Percentiles rank a stretch among this genome's conserved stretches.
phyloP scores from a whole-genome alignment of 2,888 invertebrate genomes.

The Spatulosminthurus flaviceps region DNA sequence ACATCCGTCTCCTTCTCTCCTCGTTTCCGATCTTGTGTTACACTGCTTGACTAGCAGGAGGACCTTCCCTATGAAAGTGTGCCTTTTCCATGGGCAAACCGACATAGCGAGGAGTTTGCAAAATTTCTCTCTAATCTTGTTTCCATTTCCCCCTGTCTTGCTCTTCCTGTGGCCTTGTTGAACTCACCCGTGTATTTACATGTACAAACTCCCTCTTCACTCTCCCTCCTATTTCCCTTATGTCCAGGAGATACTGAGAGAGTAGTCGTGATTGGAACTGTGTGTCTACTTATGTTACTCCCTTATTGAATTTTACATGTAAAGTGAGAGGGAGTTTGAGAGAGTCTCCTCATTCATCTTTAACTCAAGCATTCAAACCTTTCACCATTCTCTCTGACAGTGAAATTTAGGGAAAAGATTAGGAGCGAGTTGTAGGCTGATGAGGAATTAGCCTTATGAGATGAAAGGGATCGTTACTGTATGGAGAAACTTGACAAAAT shows the following conservation, averaged over 20 bases:
- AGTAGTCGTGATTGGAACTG: background rate
- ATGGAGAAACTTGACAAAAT: slow-evolving; percentile 35
- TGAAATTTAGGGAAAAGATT: slow-evolving; percentile 8
- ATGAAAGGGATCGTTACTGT: slow-evolving; percentile 30
- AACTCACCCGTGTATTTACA: too few relatives aligned
- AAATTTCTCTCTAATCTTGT: background rate
- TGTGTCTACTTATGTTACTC: background rate
- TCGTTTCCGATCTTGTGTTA: background rate
- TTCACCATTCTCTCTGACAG: background rate
- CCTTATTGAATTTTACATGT: too few relatives aligned
- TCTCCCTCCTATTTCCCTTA: too few relatives aligned
- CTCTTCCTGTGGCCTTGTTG: slow-evolving; percentile 3
- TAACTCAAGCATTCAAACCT: too few relatives aligned
- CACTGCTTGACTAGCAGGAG: too few relatives aligned
- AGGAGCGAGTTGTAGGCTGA: slow-evolving; percentile 31
- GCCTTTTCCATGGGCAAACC: too few relatives aligned
- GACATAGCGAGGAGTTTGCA: background rate
- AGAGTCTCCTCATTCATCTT: too few relatives aligned
- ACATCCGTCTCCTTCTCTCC: background rate
- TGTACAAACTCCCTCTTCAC: too few relatives aligned
- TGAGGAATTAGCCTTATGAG: slow-evolving; percentile 36
- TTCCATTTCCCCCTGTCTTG: slow-evolving; percentile 8
- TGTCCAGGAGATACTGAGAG: background rate
- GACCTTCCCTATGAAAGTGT: background rate
- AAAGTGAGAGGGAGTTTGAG: too few relatives aligned